These are phyloP conservation scores for Lasius fuliginosus DNA, from an alignment of 2,888 invertebrate species.

Conservation along the genomic window DNA sequence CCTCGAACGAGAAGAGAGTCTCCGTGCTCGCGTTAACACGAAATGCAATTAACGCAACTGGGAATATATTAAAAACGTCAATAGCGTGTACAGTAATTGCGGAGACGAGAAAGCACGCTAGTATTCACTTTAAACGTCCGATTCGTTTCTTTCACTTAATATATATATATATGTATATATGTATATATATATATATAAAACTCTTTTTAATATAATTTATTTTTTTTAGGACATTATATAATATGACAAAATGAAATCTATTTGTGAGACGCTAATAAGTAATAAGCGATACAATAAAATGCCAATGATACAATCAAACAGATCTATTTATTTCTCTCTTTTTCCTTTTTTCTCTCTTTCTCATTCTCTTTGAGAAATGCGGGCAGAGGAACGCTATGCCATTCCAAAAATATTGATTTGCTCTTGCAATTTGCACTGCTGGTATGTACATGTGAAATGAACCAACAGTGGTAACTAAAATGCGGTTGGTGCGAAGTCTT, in stretches of 20 bases:
- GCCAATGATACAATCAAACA: background rate
- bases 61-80: constrained; percentile 68
- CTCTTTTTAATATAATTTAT: constrained; percentile 22
- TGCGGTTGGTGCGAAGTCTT: background rate
- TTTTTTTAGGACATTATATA: background rate
- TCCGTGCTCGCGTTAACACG: constrained; percentile 45
- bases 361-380: background rate
- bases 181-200: background rate
- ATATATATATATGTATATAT: background rate
- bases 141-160: constrained; percentile 1
- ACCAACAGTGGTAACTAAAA: constrained; percentile 28
- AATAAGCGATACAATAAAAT: constrained; percentile 25
- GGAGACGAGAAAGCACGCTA: constrained; percentile 24
- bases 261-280: constrained; percentile 6
- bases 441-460: background rate
- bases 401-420: constrained; percentile 19
- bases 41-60: constrained; percentile 65
- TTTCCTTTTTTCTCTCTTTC: background rate
- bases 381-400: background rate
- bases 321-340: background rate
- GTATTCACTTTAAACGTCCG: background rate
- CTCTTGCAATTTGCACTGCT: background rate
- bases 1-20: constrained; percentile 7
- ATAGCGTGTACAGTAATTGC: constrained; percentile 48
- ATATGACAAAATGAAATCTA: constrained; percentile 10